Evolutionary conservation across 2,113 vertebrate genomes (phyloP).

Genomic region (Turnix velox): DNA sequence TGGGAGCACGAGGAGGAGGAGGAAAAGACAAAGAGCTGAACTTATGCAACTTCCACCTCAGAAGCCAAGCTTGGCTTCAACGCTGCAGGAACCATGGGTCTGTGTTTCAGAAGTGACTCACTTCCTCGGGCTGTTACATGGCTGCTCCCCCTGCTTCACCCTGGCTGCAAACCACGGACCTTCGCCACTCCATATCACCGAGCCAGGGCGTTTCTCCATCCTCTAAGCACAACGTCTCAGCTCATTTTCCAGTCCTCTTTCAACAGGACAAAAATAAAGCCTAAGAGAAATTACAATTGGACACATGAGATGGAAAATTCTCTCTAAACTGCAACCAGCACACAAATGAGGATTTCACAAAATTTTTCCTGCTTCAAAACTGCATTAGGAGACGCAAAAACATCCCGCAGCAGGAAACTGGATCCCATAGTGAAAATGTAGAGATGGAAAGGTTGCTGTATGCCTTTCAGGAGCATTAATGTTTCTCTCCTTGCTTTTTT

Average conservation of each 20-base stretch:
- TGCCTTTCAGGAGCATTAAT: not conserved
- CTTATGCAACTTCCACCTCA: slow-evolving; percentile 40
- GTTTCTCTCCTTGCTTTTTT: not conserved
- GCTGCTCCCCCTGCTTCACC: not conserved
- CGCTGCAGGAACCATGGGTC: not conserved
- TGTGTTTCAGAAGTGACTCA: slow-evolving; percentile 57
- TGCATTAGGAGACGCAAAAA: not conserved
- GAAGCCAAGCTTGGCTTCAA: slow-evolving; percentile 12
- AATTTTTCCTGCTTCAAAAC: slow-evolving; percentile 9
- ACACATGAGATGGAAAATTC: slow-evolving; percentile 22
- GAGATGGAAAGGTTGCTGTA: not conserved
- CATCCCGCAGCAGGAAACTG: not conserved
- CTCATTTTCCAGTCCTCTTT: slow-evolving; percentile 29
- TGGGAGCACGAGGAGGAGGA: not conserved
- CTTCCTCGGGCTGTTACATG: slow-evolving; percentile 47
- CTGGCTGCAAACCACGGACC: slow-evolving; percentile 7
- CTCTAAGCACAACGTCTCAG: not conserved
- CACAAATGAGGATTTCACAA: not conserved
- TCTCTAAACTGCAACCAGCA: slow-evolving; percentile 29
- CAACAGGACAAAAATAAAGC: slow-evolving; percentile 34
- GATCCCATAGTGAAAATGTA: not conserved
- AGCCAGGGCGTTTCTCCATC: slow-evolving; percentile 43
- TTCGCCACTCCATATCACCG: not conserved
- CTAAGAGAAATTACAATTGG: not conserved
- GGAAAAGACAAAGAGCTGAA: slow-evolving; percentile 28